Conservation (phyloP, 2,888 invertebrate species). For the Aporophyla nigra region DNA sequence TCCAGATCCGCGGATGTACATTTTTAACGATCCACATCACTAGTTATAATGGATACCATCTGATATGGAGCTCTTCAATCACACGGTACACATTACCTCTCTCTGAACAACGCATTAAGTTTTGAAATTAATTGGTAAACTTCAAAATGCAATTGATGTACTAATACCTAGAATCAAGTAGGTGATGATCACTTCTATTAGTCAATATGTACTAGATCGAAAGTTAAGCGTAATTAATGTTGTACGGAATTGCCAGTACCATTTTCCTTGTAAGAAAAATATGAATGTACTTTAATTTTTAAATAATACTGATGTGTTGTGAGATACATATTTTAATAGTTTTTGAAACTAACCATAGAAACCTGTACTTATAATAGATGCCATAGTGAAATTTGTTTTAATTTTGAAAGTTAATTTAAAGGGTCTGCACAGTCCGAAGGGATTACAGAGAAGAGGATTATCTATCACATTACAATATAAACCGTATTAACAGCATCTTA, state of each 20-base stretch:
- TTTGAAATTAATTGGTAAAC: not conserved
- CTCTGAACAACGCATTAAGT: not conserved
- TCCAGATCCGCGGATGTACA: no score
- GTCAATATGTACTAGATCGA: not conserved
- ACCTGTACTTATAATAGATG: constrained; percentile 68
- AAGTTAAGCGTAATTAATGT: constrained; percentile 12
- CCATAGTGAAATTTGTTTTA: constrained; percentile 61
- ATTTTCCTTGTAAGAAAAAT: constrained; percentile 54
- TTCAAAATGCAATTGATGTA: constrained; percentile 19
- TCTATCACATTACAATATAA: not conserved
- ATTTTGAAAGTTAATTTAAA: constrained; percentile 44
- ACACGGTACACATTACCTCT: not conserved
- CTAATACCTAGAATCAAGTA: constrained; percentile 14
- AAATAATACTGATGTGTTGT: constrained; percentile 66
- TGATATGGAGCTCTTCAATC: not conserved
- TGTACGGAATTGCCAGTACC: constrained; percentile 44
- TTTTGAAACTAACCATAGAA: constrained; percentile 66
- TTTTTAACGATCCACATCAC: no score
- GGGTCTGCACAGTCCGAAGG: not conserved
- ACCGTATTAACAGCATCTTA: not conserved
- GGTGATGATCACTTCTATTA: not conserved
- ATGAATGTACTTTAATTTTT: constrained; percentile 65
- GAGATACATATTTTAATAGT: constrained; percentile 68
- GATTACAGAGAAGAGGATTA: not conserved
- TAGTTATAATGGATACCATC: not conserved